Evolutionary conservation across 2,113 vertebrate genomes (phyloP).

Genomic region (Hyperopisus bebe): DNA sequence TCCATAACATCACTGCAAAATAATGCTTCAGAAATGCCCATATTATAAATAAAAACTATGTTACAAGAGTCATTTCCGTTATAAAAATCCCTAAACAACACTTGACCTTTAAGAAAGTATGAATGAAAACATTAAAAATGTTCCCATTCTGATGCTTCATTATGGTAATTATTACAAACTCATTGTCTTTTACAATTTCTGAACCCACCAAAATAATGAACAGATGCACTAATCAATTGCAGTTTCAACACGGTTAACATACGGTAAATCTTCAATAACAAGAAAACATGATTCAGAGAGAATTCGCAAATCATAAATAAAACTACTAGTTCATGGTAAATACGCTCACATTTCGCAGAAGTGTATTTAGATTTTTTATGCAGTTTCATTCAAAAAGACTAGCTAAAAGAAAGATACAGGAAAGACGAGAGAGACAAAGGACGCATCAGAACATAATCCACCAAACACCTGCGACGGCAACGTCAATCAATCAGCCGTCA

Average conservation of each 20-base stretch:
- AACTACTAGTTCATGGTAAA: background rate
- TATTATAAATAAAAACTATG: background rate
- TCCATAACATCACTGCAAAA: background rate
- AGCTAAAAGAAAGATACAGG: background rate
- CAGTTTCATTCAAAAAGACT: background rate
- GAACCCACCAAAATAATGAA: conserved; percentile 18
- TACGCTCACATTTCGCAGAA: background rate
- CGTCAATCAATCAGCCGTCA: conserved; percentile 59
- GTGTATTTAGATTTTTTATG: conserved; percentile 8
- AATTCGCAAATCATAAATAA: background rate
- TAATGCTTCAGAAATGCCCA: conserved; percentile 4
- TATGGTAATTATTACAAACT: conserved; percentile 13
- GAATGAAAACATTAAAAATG: conserved; percentile 16
- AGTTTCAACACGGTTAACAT: conserved; percentile 13
- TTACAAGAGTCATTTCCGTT: background rate
- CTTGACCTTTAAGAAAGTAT: conserved; percentile 26
- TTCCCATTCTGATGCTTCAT: conserved; percentile 15
- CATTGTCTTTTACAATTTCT: conserved; percentile 6
- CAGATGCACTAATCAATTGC: background rate
- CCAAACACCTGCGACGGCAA: conserved; percentile 43
- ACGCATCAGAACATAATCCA: conserved; percentile 45
- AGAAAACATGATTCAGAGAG: conserved; percentile 11
- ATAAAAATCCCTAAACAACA: conserved; percentile 12
- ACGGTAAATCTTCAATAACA: conserved; percentile 12
- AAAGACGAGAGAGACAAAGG: conserved; percentile 28